A percentile compares a stretch with the other conserved stretches of the same genome.
Conservation (phyloP, 64 coral and sea anemone species). For the Porites australiensis region DNA sequence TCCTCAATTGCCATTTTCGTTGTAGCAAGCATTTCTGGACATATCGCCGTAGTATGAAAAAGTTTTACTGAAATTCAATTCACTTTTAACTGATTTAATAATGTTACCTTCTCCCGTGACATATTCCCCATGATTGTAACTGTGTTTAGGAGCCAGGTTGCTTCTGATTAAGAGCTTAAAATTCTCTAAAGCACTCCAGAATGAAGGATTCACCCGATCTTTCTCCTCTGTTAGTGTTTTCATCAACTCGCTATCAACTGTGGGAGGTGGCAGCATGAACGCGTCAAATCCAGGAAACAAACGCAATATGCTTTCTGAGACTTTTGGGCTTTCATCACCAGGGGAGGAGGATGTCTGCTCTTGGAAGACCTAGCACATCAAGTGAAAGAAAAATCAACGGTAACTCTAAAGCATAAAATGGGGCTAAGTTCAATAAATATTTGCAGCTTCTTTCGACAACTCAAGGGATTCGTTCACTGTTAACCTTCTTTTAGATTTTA, state of each 20-base stretch:
- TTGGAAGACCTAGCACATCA: constrained; percentile 55
- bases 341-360: neutral
- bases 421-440: no score
- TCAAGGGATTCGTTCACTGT: no score
- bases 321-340: constrained; percentile 22
- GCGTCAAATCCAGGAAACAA: constrained; percentile 79
- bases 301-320: constrained; percentile 45
- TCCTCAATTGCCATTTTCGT: no score
- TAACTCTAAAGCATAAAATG: no score
- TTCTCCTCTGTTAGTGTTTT: constrained; percentile 38
- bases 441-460: no score
- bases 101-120: constrained; percentile 80
- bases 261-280: constrained; percentile 66
- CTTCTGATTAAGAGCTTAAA: constrained; percentile 45
- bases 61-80: neutral
- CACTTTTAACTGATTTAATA: no score
- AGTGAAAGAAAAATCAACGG: neutral
- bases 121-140: constrained; percentile 65
- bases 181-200: constrained; percentile 36
- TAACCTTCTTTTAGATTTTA: no score
- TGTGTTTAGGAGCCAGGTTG: constrained; percentile 42
- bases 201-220: constrained; percentile 29
- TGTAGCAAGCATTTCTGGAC: no score
- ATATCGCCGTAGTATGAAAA: no score
- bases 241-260: constrained; percentile 53